Evolutionary conservation across 1,140 invertebrate genomes (phyloP).

Genomic region (Hylaeus volcanicus): DNA sequence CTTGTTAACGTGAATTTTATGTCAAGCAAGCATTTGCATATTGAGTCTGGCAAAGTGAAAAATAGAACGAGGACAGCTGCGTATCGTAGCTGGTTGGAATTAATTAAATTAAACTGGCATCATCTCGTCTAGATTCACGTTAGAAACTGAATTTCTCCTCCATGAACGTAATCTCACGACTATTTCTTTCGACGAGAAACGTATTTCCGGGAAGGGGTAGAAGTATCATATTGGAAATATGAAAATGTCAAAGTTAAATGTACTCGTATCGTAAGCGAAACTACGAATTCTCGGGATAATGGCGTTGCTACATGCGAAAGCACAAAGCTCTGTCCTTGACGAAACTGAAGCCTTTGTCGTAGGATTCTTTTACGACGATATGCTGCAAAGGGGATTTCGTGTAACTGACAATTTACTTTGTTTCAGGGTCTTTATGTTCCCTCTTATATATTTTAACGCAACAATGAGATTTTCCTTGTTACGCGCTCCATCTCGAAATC

Average conservation of each 20-base stretch:
- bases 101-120: slow-evolving; percentile 12
- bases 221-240: not conserved
- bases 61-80: not conserved
- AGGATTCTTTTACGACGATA: not conserved
- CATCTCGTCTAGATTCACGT: not conserved
- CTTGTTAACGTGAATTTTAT: not conserved
- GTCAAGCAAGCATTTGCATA: not conserved
- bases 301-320: not conserved
- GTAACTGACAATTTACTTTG: not conserved
- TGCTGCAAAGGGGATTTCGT: not conserved
- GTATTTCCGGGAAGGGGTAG: no score
- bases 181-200: not conserved
- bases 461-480: no score
- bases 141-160: not conserved
- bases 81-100: not conserved
- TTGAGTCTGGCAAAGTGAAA: not conserved
- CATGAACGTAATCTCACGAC: not conserved
- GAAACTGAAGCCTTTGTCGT: not conserved
- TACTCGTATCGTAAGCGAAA: not conserved
- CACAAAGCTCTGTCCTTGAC: not conserved
- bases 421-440: not conserved
- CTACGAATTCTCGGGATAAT: not conserved
- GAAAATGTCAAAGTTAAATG: not conserved
- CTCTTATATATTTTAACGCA: no score
- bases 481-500: no score